A percentile compares a stretch with the other conserved stretches of the same genome.
phyloP scores from a whole-genome alignment of 2,797 vertebrate species.

The Carapus acus region DNA sequence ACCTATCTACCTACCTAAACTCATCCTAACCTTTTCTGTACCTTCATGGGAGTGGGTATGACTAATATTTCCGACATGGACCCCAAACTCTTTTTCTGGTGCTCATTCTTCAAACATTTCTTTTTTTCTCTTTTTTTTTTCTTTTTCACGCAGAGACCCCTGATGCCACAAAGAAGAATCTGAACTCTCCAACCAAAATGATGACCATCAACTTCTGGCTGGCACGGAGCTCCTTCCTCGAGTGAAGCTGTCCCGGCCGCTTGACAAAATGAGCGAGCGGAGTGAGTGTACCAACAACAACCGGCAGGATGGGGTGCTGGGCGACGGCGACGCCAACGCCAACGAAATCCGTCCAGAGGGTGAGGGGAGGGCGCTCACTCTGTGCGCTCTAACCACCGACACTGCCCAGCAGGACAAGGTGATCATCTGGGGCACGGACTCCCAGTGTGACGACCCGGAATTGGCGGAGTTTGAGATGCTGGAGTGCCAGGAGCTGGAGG shows the following conservation, averaged over 20 bases:
- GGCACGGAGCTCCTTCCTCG: too few species aligned
- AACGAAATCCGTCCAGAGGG: constrained; percentile 77
- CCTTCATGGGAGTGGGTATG: too few species aligned
- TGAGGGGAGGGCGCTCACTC: constrained; percentile 45
- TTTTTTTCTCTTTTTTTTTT: constrained; percentile 5
- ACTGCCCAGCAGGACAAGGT: constrained; percentile 72
- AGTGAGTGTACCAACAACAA: constrained; percentile 82
- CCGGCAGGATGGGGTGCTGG: constrained; percentile 56
- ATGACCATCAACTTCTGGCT: constrained; percentile 9
- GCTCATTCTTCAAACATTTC: constrained; percentile 7
- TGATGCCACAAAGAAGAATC: constrained; percentile 20
- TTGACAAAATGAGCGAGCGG: constrained; percentile 64
- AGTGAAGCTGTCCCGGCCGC: too few species aligned
- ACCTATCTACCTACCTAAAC: too few species aligned
- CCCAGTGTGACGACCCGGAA: constrained; percentile 75
- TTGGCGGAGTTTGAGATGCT: constrained; percentile 75
- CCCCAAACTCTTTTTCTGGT: too few species aligned
- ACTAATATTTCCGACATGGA: too few species aligned
- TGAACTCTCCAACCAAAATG: constrained; percentile 20
- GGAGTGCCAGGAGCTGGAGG: constrained; percentile 76
- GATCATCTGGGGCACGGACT: constrained; percentile 70
- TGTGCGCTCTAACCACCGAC: constrained; percentile 55
- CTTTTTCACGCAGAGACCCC: constrained; percentile 41
- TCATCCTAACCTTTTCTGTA: too few species aligned
- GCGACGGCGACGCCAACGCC: constrained; percentile 83